Evolutionary conservation across 23 tunicate genomes (phyloP).

Genomic region (Trididemnum miniatum): DNA sequence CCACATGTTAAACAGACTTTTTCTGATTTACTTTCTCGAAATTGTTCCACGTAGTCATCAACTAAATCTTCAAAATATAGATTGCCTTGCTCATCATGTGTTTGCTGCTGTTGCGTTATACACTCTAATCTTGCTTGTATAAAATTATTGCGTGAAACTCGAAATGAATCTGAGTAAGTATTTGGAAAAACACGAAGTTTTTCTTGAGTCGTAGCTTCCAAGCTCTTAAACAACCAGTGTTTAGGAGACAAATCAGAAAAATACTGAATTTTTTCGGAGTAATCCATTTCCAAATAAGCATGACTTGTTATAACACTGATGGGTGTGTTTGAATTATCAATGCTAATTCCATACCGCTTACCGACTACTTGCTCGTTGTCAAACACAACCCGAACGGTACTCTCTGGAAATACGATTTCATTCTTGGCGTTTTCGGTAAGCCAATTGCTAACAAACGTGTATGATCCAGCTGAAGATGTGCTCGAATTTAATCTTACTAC

Average conservation of each 20-base stretch:
- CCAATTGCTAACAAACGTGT: background rate
- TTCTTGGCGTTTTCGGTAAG: conserved; percentile 2
- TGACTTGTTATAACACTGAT: conserved; percentile 12
- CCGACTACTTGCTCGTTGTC: conserved; percentile 20
- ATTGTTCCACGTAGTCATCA: background rate
- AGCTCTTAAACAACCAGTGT: background rate
- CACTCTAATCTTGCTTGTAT: background rate
- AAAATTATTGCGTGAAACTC: conserved; percentile 8
- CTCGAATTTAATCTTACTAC: background rate
- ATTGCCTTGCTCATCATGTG: background rate
- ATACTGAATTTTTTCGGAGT: background rate
- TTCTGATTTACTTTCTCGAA: background rate
- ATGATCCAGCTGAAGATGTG: background rate
- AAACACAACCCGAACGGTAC: conserved; percentile 10
- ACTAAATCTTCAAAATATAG: background rate
- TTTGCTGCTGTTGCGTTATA: background rate
- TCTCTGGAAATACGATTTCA: background rate
- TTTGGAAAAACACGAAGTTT: background rate
- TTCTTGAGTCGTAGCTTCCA: background rate
- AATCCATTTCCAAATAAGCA: conserved; percentile 7
- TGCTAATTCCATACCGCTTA: background rate
- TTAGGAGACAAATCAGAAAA: background rate
- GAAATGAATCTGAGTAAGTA: background rate
- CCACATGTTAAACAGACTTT: conserved; percentile 11
- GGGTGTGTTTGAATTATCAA: background rate